Percentiles rank a stretch among this genome's conserved stretches.
Conservation (phyloP, 2,888 invertebrate genomes). For the Carterocephalus palaemon region DNA sequence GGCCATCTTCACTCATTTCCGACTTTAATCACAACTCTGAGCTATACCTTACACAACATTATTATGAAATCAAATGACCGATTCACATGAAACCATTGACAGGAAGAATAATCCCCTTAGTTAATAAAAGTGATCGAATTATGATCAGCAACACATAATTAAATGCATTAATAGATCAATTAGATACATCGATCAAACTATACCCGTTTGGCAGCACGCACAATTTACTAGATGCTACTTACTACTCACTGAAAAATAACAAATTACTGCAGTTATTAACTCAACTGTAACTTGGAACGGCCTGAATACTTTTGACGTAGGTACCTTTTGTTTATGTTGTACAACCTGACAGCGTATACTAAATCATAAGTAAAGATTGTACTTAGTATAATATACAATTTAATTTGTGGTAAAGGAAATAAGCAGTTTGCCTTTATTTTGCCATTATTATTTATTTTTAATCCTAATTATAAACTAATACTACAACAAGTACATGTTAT, state of each 20-base stretch:
- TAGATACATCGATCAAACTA: constrained; percentile 13
- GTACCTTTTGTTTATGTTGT: not conserved
- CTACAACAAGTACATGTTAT: no score
- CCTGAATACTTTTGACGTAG: constrained; percentile 5
- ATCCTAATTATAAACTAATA: no score
- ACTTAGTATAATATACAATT: no score
- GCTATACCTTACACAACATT: no score
- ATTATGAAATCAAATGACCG: not conserved
- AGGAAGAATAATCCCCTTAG: not conserved
- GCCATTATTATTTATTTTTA: no score
- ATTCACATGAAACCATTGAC: not conserved
- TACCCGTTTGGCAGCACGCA: not conserved
- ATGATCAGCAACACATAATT: constrained; percentile 14
- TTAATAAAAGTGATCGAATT: constrained; percentile 6
- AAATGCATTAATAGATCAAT: constrained; percentile 5
- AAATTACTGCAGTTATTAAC: constrained; percentile 8
- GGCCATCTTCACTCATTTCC: no score
- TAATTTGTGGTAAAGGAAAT: no score
- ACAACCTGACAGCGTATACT: no score
- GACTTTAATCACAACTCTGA: no score
- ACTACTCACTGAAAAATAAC: constrained; percentile 10
- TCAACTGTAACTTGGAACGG: not conserved
- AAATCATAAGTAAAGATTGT: no score
- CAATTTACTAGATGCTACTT: constrained; percentile 11
- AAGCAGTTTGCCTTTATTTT: no score